A percentile compares a stretch with the other conserved stretches of the same genome.
Conservation (phyloP, 2,888 invertebrate species). For the Loripinus fragilis region DNA sequence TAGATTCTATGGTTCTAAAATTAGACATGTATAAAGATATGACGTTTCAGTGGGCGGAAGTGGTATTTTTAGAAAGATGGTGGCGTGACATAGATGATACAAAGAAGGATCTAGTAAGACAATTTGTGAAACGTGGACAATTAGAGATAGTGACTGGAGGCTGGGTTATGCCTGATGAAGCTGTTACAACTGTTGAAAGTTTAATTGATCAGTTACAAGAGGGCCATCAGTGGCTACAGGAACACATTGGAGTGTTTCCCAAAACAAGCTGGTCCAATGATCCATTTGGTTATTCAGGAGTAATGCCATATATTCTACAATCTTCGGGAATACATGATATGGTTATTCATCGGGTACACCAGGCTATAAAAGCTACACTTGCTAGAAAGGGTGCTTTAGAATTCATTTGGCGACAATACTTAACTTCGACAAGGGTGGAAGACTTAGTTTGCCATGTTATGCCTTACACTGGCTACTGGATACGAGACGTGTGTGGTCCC, state of each 20-base stretch:
- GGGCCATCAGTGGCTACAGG: conserved; percentile 71
- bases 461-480: conserved; percentile 98
- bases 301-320: conserved; percentile 73
- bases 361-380: conserved; percentile 93
- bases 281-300: conserved; percentile 77
- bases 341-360: conserved; percentile 78
- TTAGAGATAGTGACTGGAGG: conserved; percentile 76
- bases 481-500: conserved; percentile 97
- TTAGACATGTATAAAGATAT: conserved; percentile 90
- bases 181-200: conserved; percentile 66
- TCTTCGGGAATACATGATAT: conserved; percentile 71
- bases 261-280: conserved; percentile 75
- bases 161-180: conserved; percentile 71
- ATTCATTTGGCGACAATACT: conserved; percentile 93
- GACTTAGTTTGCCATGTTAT: conserved; percentile 94
- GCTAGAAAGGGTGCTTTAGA: conserved; percentile 92
- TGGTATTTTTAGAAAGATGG: conserved; percentile 82
- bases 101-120: conserved; percentile 65
- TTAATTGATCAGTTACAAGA: conserved; percentile 76
- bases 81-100: conserved; percentile 78
- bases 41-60: conserved; percentile 83
- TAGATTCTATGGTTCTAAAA: conserved; percentile 96
- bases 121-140: conserved; percentile 51
- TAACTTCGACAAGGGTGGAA: conserved; percentile 79
- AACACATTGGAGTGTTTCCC: conserved; percentile 65